Evolutionary conservation across 2,113 vertebrate species (phyloP).

Genomic region (Xenopus borealis): DNA sequence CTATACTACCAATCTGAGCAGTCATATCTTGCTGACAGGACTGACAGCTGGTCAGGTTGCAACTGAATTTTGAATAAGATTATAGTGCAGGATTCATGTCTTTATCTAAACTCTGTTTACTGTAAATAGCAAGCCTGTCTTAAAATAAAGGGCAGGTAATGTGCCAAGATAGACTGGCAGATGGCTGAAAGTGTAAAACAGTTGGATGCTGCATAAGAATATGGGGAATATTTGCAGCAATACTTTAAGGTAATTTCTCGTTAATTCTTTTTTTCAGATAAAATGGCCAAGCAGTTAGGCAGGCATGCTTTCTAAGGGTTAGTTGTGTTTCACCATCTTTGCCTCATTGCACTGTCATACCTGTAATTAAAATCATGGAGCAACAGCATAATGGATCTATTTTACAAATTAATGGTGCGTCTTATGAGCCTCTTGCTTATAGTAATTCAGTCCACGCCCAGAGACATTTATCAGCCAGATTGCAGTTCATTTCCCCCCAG

Average conservation of each 20-base stretch:
- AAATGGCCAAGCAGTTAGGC: too few relatives aligned
- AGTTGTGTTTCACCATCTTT: background rate
- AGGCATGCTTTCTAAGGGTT: background rate
- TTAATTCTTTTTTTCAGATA: too few relatives aligned
- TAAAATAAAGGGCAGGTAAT: too few relatives aligned
- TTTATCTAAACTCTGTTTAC: too few relatives aligned
- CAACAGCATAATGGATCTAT: conserved; percentile 17
- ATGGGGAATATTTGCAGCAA: too few relatives aligned
- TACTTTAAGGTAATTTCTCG: too few relatives aligned
- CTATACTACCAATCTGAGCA: too few relatives aligned
- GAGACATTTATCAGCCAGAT: conserved; percentile 31
- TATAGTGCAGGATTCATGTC: too few relatives aligned
- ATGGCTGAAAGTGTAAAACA: background rate
- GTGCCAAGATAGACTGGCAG: background rate
- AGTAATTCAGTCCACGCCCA: conserved; percentile 7
- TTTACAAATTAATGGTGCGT: conserved; percentile 28
- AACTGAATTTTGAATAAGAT: too few relatives aligned
- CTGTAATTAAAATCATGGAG: conserved; percentile 26
- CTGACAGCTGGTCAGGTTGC: too few relatives aligned
- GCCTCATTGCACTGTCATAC: background rate
- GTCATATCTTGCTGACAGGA: too few relatives aligned
- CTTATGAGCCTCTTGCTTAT: conserved; percentile 6
- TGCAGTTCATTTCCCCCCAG: conserved; percentile 26
- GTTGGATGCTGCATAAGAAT: background rate
- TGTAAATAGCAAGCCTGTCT: too few relatives aligned